These are phyloP conservation scores for Discoglossus pictus DNA, from an alignment of 2,797 vertebrate genomes.

Conservation along the genomic window DNA sequence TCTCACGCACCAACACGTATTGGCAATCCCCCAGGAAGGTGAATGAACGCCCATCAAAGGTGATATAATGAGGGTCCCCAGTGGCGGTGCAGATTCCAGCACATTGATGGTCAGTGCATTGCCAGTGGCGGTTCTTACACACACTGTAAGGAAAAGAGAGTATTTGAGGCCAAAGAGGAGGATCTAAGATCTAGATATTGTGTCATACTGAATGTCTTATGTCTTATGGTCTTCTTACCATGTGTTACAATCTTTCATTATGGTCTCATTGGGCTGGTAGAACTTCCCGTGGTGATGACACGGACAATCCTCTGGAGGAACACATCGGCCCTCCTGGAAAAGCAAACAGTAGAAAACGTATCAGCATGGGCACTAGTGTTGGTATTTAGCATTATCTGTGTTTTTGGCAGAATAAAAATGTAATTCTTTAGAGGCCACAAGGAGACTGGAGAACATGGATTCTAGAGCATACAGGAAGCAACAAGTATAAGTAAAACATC, in stretches of 20 bases:
- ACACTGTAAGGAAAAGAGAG: constrained; percentile 62
- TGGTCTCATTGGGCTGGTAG: constrained; percentile 82
- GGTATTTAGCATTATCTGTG: too few relatives aligned
- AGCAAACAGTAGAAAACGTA: background rate
- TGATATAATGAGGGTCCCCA: constrained; percentile 89
- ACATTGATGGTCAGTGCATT: constrained; percentile 72
- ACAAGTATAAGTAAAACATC: too few relatives aligned
- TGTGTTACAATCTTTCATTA: constrained; percentile 85
- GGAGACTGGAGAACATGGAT: too few relatives aligned
- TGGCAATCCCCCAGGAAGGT: constrained; percentile 90
- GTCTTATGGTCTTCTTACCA: constrained; percentile 70
- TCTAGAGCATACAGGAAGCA: too few relatives aligned
- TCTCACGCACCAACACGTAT: constrained; percentile 81
- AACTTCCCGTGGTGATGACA: constrained; percentile 82
- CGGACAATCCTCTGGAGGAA: constrained; percentile 80
- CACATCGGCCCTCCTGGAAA: constrained; percentile 75
- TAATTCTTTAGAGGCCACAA: too few relatives aligned
- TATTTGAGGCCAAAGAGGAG: background rate
- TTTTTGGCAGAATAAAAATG: too few relatives aligned
- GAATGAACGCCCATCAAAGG: constrained; percentile 83
- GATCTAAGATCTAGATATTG: too few relatives aligned
- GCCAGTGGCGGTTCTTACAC: constrained; percentile 79
- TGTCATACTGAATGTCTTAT: too few relatives aligned
- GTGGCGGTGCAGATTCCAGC: constrained; percentile 82
- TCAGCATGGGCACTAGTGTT: too few relatives aligned